A percentile compares a stretch with the other conserved stretches of the same genome.
Evolutionary conservation across 2,113 vertebrate genomes (phyloP).

Genomic region (Ochotona princeps): DNA sequence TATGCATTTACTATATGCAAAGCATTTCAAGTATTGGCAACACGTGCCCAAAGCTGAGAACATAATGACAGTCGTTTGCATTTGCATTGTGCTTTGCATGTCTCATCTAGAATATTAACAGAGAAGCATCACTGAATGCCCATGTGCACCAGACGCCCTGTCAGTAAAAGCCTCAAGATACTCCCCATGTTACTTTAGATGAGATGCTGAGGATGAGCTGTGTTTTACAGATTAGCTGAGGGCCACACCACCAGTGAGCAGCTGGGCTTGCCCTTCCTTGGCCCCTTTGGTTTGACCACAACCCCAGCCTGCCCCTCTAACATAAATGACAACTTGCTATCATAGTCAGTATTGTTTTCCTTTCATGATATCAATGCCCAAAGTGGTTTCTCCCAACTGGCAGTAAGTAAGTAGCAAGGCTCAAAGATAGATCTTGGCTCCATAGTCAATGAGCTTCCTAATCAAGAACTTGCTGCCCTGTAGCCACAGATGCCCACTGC

Average conservation of each 20-base stretch:
- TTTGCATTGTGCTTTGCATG: neutral
- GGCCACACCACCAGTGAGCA: too few relatives aligned
- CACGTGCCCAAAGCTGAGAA: slow-evolving; percentile 22
- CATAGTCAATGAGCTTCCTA: neutral
- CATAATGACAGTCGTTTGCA: neutral
- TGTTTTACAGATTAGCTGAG: neutral
- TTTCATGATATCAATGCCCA: neutral
- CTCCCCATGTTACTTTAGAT: neutral
- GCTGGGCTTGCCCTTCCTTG: neutral
- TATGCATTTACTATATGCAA: slow-evolving; percentile 4
- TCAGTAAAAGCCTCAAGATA: neutral
- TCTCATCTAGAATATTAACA: neutral
- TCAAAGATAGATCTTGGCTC: neutral
- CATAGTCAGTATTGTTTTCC: neutral
- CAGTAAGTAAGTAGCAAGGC: neutral
- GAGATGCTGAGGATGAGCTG: neutral
- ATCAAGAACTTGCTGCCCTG: too few relatives aligned
- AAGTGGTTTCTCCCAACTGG: neutral
- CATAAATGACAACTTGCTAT: neutral
- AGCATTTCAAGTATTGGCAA: neutral
- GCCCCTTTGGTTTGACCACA: neutral
- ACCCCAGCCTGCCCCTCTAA: neutral
- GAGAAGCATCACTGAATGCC: neutral
- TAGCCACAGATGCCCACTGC: neutral
- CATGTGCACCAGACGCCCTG: neutral